Base-by-base conservation (phyloP, 2,888 invertebrate species). In the Empis livida region DNA sequence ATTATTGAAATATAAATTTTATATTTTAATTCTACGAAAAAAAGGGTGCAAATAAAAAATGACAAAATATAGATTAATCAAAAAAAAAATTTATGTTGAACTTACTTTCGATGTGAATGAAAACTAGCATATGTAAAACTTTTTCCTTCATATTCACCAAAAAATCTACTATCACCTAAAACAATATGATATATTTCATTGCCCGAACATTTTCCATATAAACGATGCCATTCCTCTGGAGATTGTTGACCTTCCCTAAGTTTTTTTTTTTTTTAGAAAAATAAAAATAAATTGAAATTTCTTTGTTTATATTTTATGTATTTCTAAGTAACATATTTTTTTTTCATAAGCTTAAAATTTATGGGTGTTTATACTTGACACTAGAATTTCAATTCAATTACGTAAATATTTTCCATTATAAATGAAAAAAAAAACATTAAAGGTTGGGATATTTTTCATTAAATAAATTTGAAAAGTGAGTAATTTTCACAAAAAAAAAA, bases 61-160 rank as follows among this genome's bases (percentile, higher is more conserved):
- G 23, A 27, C 5, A 27, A 3, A 27, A 27, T 27, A 27, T 8
- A n/a, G n/a, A n/a, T 27, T 27, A 27, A 8, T 27, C 5, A 27
- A 27, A 20, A 20, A 20, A 43, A 23, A 20, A 13, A 43, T 9
- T 14, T 14, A 20, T 17, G 31, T 13, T 43, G 10, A 42, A 73
- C 80, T 74, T 76, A 94, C 89, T 95, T 95, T 72, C 96, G 80
- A 71, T 97, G 97, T 46, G 97, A 96, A 74, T 97, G 96, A 70
- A 97, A 97, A 64, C 94, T 95, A 55, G 97, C 96, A 68, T 95
- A 97, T n/a, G 95, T 96, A 72, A 97, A 99, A 70, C 94, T 94
- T 72, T 97, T 97, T 46, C 96, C 96, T 67, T 95, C 92, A 69
- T 95, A 97, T 71, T 97, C 97, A 23, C 95, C 94, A 65, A 97